Conservation (phyloP, 2,797 vertebrate species). For the Dromococcyx pavoninus region DNA sequence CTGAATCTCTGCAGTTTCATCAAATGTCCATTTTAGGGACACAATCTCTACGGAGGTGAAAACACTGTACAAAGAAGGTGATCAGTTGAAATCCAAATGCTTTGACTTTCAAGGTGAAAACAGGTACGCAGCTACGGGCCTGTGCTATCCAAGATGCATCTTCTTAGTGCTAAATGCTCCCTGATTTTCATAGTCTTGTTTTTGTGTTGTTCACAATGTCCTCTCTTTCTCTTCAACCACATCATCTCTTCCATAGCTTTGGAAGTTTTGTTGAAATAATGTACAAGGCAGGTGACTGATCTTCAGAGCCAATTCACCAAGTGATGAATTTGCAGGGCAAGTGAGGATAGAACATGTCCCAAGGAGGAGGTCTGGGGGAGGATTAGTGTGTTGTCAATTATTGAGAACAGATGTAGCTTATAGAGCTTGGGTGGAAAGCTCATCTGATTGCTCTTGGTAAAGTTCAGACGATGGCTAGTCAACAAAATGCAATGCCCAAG, state of each 20-base stretch:
- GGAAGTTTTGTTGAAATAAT: background rate
- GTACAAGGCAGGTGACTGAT: background rate
- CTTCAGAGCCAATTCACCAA: background rate
- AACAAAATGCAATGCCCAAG: slow-evolving; percentile 37
- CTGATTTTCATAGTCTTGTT: background rate
- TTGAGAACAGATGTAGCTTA: slow-evolving; percentile 45
- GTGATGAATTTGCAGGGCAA: slow-evolving; percentile 19
- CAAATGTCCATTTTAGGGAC: background rate
- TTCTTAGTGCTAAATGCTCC: background rate
- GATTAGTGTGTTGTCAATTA: slow-evolving; percentile 21
- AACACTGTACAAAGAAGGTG: background rate
- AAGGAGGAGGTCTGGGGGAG: slow-evolving; percentile 4
- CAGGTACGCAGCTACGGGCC: background rate
- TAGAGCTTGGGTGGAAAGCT: slow-evolving; percentile 1
- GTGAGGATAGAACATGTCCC: background rate
- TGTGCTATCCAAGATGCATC: background rate
- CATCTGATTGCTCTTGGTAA: slow-evolving; percentile 47
- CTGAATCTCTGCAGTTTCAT: background rate
- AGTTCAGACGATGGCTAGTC: slow-evolving; percentile 51
- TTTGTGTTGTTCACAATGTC: accelerated
- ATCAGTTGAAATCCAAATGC: background rate
- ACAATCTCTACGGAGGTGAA: accelerated
- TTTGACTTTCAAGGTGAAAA: background rate
- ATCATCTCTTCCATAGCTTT: background rate
- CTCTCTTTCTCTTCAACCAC: background rate